Percentiles rank a stretch among this genome's conserved stretches.
These are phyloP conservation scores for Drosophila trapezifrons DNA, from an alignment of 1,140 invertebrate genomes.

Conservation along the genomic window DNA sequence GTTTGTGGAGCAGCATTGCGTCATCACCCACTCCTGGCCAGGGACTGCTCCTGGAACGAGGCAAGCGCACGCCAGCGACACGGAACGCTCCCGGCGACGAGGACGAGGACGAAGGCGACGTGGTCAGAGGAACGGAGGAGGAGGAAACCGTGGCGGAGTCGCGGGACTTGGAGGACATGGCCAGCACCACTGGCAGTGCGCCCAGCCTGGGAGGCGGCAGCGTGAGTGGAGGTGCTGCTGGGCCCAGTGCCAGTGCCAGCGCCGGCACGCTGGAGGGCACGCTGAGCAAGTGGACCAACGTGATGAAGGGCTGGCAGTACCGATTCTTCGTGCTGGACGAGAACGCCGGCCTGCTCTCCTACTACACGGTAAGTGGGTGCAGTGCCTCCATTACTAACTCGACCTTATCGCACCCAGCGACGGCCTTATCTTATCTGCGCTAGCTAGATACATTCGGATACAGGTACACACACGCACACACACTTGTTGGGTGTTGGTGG, in stretches of 20 bases:
- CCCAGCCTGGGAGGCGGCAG: conserved; percentile 19
- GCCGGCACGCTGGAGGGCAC: conserved; percentile 94
- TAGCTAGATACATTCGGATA: conserved; percentile 37
- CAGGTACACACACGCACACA: conserved; percentile 2
- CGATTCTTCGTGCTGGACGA: conserved; percentile 99
- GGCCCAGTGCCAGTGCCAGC: conserved; percentile 9
- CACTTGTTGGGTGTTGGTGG: conserved; percentile 26
- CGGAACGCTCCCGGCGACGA: conserved; percentile 23
- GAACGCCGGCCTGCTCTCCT: conserved; percentile 96
- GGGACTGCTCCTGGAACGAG: conserved; percentile 4
- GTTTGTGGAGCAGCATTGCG: conserved; percentile 33
- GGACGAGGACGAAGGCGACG: conserved; percentile 14
- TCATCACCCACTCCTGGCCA: conserved; percentile 31
- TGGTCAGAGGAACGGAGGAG: conserved; percentile 21
- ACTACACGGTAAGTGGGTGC: conserved; percentile 94
- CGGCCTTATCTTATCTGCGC: conserved; percentile 41
- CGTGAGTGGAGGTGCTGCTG: conserved; percentile 10
- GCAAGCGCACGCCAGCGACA: conserved; percentile 7
- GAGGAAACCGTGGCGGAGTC: conserved; percentile 29
- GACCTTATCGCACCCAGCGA: conserved; percentile 13
- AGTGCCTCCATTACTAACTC: conserved; percentile 18
- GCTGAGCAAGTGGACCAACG: conserved; percentile 99
- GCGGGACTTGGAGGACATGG: conserved; percentile 33
- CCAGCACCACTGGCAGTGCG: conserved; percentile 44
- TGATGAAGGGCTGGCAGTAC: conserved; percentile 99